phyloP scores from a whole-genome alignment of 2,113 vertebrate genomes.

The Grantiella picta region DNA sequence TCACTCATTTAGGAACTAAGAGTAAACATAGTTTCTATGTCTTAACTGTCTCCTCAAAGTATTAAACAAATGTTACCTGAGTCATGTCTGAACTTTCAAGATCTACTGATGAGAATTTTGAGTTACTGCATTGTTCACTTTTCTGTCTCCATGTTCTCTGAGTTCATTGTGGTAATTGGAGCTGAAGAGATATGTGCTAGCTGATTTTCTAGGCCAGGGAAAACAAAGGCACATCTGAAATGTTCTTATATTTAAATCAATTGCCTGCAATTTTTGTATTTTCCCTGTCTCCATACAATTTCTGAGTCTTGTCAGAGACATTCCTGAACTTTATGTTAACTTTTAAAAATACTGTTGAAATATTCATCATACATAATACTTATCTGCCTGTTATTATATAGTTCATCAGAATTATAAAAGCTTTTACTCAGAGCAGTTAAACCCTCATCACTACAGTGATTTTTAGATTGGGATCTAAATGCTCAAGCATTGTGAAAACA shows the following conservation, averaged over 20 bases:
- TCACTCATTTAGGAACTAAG: neutral
- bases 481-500: neutral
- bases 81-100: neutral
- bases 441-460: neutral
- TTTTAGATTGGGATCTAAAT: neutral
- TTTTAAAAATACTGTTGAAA: neutral
- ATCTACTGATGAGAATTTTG: neutral
- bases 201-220: neutral
- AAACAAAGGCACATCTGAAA: neutral
- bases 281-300: neutral
- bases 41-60: neutral
- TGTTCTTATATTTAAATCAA: neutral
- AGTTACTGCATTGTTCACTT: neutral
- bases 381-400: neutral
- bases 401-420: neutral
- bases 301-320: neutral
- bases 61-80: neutral
- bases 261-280: neutral
- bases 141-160: neutral
- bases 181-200: neutral
- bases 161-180: neutral
- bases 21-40: neutral
- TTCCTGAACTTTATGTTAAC: neutral
- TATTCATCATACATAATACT: neutral
- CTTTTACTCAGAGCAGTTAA: neutral